Conservation (phyloP, 2,113 vertebrate species). For the Prionailurus bengalensis region DNA sequence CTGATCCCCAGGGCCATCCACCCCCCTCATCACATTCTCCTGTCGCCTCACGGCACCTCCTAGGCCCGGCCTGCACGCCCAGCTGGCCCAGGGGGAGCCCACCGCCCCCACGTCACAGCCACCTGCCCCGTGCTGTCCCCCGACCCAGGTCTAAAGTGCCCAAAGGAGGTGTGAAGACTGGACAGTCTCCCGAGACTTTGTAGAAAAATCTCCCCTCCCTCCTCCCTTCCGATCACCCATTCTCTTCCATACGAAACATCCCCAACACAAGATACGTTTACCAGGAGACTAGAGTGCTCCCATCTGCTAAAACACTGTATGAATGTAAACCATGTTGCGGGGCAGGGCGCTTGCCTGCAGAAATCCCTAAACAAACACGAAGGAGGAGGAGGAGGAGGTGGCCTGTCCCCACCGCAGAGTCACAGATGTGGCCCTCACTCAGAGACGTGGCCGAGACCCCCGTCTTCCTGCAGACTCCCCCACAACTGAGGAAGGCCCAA, state of each 20-base stretch:
- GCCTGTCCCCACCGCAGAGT: rapidly evolving
- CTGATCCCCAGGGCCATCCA: not conserved
- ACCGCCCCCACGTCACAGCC: not conserved
- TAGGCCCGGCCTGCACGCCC: not conserved
- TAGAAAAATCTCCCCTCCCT: not conserved
- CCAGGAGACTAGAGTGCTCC: not conserved
- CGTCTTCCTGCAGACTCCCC: too few relatives aligned
- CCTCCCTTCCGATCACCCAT: not conserved
- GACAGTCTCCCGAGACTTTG: not conserved
- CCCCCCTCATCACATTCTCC: not conserved
- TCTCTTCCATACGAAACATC: not conserved
- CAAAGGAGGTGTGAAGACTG: not conserved
- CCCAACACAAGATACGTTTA: not conserved
- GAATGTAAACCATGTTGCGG: not conserved
- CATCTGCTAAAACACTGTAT: not conserved
- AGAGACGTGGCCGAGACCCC: rapidly evolving
- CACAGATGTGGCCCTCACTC: not conserved
- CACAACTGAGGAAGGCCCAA: not conserved
- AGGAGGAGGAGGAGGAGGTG: not conserved
- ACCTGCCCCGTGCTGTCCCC: not conserved
- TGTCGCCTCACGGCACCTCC: not conserved
- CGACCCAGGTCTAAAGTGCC: not conserved
- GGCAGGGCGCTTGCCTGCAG: not conserved
- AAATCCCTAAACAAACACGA: not conserved
- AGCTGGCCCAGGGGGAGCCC: not conserved